Evolutionary conservation across 2,797 vertebrate genomes (phyloP).

Genomic region (Glyptemys insculpta): DNA sequence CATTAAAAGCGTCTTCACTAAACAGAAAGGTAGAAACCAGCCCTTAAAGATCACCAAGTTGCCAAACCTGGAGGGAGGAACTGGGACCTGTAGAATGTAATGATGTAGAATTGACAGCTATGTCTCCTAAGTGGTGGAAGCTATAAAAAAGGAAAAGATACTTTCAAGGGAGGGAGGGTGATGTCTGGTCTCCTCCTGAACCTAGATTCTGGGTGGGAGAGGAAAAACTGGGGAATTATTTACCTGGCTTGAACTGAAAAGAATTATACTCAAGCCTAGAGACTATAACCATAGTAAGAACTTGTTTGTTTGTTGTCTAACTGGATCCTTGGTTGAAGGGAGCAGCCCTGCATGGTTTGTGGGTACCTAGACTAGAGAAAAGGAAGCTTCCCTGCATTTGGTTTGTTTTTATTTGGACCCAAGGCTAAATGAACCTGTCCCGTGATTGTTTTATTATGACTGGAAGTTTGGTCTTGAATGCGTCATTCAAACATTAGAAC

Average conservation of each 20-base stretch:
- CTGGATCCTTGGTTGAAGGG: background rate
- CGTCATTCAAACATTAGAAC: background rate
- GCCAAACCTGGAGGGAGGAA: background rate
- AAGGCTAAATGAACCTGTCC: background rate
- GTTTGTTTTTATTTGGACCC: conserved; percentile 4
- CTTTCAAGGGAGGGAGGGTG: background rate
- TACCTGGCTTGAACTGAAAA: background rate
- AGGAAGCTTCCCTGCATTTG: background rate
- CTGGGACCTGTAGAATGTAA: rapidly evolving
- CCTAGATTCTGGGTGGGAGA: background rate
- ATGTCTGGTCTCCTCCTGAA: background rate
- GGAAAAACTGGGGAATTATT: background rate
- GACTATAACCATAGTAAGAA: background rate
- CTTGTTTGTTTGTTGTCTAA: background rate
- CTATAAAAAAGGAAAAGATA: background rate
- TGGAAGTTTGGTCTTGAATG: background rate
- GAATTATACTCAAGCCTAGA: background rate
- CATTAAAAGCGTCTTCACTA: background rate
- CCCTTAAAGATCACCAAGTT: background rate
- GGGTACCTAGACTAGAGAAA: background rate
- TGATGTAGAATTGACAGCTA: background rate
- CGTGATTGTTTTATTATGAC: background rate
- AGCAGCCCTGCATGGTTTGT: background rate
- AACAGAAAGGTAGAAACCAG: background rate
- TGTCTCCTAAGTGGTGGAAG: background rate